phyloP scores from a whole-genome alignment of 1,140 invertebrate species.

The Panonychus citri region DNA sequence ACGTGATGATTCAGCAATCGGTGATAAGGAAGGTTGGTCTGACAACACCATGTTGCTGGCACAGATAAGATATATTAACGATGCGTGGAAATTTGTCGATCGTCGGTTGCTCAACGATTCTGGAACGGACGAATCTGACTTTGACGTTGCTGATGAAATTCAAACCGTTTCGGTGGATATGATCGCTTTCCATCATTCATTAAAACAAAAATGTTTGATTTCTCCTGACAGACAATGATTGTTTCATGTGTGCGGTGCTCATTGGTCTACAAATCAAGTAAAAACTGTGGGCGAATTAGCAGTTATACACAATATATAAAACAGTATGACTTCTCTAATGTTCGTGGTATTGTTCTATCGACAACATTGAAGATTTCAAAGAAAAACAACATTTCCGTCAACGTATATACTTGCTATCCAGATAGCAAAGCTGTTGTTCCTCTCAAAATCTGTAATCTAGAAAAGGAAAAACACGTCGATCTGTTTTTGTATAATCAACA shows the following conservation, averaged over 20 bases:
- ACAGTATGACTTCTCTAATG: background rate
- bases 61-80: too few species aligned
- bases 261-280: background rate
- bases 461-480: background rate
- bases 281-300: background rate
- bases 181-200: background rate
- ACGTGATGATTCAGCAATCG: too few species aligned
- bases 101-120: too few species aligned
- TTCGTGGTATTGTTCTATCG: background rate
- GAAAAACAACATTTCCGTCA: background rate
- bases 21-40: too few species aligned
- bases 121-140: too few species aligned
- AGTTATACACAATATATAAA: background rate
- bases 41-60: too few species aligned
- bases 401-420: background rate
- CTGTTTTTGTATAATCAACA: background rate
- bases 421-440: background rate
- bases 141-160: too few species aligned
- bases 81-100: too few species aligned
- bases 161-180: background rate
- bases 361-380: background rate
- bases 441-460: background rate
- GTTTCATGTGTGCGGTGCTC: background rate
- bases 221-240: background rate
- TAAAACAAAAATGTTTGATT: too few species aligned